phyloP scores from a whole-genome alignment of 2,113 vertebrate genomes.

The Pluvialis apricaria region DNA sequence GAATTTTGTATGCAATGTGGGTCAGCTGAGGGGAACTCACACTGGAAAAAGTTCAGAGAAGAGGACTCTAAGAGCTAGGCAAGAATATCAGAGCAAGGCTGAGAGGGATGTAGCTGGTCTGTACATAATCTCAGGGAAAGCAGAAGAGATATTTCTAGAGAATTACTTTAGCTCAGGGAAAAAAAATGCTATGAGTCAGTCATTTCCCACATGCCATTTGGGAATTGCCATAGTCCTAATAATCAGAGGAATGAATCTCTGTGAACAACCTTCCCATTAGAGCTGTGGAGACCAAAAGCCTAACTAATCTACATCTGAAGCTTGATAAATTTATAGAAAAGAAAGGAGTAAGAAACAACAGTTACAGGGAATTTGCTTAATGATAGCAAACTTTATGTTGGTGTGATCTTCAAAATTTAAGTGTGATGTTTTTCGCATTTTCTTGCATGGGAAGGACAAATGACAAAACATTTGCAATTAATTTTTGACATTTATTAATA shows the following conservation, averaged over 20 bases:
- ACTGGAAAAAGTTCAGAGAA: background rate
- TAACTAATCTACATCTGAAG: background rate
- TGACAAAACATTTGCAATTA: background rate
- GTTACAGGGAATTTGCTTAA: background rate
- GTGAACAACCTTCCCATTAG: background rate
- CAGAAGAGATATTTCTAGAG: background rate
- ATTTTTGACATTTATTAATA: background rate
- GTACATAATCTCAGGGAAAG: background rate
- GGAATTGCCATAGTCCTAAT: background rate
- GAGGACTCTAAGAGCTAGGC: background rate
- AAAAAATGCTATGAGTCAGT: background rate
- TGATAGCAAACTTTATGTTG: background rate
- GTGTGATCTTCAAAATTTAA: background rate
- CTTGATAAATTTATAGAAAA: background rate
- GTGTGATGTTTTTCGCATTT: background rate
- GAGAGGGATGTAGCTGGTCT: background rate
- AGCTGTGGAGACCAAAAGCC: background rate
- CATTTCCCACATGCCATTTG: background rate
- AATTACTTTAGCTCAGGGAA: background rate
- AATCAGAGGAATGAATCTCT: background rate
- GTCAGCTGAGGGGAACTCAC: background rate
- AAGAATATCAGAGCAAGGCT: background rate
- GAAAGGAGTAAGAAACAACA: background rate
- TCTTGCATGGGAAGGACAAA: background rate
- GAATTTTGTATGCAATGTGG: background rate